Percentiles rank a stretch among this genome's conserved stretches.
Evolutionary conservation across 2,113 vertebrate species (phyloP).

Genomic region (Dascyllus trimaculatus): DNA sequence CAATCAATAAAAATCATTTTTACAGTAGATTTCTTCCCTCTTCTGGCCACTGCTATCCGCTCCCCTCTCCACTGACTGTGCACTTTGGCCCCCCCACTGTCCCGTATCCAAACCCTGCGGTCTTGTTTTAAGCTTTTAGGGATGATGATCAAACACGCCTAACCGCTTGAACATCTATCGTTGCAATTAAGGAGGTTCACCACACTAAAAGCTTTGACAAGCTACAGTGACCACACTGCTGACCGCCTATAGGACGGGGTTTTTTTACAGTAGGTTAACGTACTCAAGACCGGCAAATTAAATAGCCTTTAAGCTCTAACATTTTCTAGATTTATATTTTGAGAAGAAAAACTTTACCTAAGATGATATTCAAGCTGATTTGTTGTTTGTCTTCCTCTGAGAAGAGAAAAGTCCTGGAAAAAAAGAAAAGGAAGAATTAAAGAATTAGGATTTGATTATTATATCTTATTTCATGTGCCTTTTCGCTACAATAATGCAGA

Average conservation of each 20-base stretch:
- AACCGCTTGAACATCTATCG: slow-evolving; percentile 78
- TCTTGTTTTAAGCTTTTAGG: slow-evolving; percentile 84
- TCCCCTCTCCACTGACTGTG: slow-evolving; percentile 28
- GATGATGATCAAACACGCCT: slow-evolving; percentile 63
- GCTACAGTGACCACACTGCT: slow-evolving; percentile 40
- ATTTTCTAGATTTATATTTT: neutral
- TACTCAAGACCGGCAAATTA: neutral
- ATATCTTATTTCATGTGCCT: neutral
- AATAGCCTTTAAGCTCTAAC: neutral
- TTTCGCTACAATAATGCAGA: neutral
- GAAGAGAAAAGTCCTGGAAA: slow-evolving; percentile 36
- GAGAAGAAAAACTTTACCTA: slow-evolving; percentile 53
- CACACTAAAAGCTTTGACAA: slow-evolving; percentile 69
- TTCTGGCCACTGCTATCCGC: slow-evolving; percentile 60
- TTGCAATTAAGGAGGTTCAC: slow-evolving; percentile 62
- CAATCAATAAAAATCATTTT: slow-evolving; percentile 87
- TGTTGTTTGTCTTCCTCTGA: slow-evolving; percentile 6
- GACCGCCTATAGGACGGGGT: slow-evolving; percentile 7
- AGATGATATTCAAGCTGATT: slow-evolving; percentile 3
- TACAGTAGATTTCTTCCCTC: slow-evolving; percentile 58
- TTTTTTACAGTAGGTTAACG: neutral
- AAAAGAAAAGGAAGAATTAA: neutral
- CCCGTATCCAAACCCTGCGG: slow-evolving; percentile 85
- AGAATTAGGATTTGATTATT: neutral
- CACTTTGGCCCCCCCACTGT: slow-evolving; percentile 46